Evolutionary conservation across 2,888 invertebrate genomes (phyloP), one percentile per base, ranked within the genome.

Genomic region (Tortrix viridana): DNA sequence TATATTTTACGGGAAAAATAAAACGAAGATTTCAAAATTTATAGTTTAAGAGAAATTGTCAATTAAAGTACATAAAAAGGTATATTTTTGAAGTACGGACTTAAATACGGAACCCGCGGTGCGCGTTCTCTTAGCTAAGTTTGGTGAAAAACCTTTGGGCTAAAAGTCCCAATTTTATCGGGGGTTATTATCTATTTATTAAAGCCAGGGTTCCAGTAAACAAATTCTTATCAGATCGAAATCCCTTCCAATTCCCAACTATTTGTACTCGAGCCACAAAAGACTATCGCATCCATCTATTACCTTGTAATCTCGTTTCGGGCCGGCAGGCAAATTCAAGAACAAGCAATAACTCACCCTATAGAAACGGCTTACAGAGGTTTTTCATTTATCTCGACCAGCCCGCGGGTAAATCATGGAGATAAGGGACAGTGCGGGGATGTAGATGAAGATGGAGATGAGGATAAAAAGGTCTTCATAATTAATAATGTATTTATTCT

Each of bases 301-400:
- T 38, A 48, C 54, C 22, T 9, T 23, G 38, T 48, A 60, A 60
- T 60, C 54, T 54, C n/a, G 19, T 60, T 60, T 53, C 59, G 41
- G 20, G 19, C 60, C 48, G 48, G 60, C 48, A 60, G 43, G 54
- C 60, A 55, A 59, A 59, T 61, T 32, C 46, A 53, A 53, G 53
- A 53, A 41, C 20, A 47, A 14, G 43, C 18, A 20, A 49, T 61
- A 60, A 23, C 18, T 55, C 53, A 53, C 20, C 16, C 50, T 32
- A 9, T 26, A 55, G 54, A 53, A 41, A 22, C 53, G 53, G 26
- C 43, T 23, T 19, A 19, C 44, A 14, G 60, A 60, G 60, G 54
- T 61, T 61, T 61, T 61, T 49, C 60, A 60, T 54, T 55, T 61
- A 61, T 61, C 60, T 61, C 32, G 16, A 5, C 19, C 1, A n/a